phyloP scores from a whole-genome alignment of 2,888 invertebrate species.

The Caenorhabditis imperialis region DNA sequence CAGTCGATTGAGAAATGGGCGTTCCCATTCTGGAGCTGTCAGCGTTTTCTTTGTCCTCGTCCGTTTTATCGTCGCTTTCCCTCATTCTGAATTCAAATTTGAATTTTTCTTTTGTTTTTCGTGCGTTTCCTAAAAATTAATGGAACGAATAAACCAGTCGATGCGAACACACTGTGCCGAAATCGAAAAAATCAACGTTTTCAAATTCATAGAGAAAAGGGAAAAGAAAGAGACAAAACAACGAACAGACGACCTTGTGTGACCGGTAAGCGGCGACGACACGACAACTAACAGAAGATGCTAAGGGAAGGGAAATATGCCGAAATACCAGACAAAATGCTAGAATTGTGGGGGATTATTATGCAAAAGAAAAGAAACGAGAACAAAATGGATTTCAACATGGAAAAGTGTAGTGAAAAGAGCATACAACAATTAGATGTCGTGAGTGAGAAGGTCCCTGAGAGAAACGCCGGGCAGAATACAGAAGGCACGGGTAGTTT shows the following conservation, averaged over 20 bases:
- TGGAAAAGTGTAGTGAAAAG: background rate
- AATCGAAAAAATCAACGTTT: conserved; percentile 18
- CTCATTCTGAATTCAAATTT: conserved; percentile 11
- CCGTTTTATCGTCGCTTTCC: conserved; percentile 20
- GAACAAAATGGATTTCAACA: conserved; percentile 10
- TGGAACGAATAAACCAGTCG: conserved; percentile 5
- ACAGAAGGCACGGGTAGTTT: conserved; percentile 32
- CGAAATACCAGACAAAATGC: background rate
- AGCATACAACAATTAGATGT: background rate
- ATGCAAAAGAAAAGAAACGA: conserved; percentile 9
- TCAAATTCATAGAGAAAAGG: conserved; percentile 25
- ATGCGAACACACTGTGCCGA: background rate
- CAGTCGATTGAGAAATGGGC: conserved; percentile 44
- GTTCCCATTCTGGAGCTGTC: conserved; percentile 40
- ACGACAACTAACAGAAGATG: conserved; percentile 15
- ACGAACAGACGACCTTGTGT: conserved; percentile 21
- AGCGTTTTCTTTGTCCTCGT: conserved; percentile 47
- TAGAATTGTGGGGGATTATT: conserved; percentile 7
- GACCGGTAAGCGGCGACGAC: conserved; percentile 18
- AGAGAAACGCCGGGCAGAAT: conserved; percentile 35
- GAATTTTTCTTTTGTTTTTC: background rate
- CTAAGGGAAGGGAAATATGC: background rate
- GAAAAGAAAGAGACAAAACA: conserved; percentile 10
- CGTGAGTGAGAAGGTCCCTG: conserved; percentile 31
- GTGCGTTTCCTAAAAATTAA: conserved; percentile 8